A percentile compares a stretch with the other conserved stretches of the same genome.
phyloP scores from a whole-genome alignment of 2,797 vertebrate genomes.

The Cyprinodon diabolis region DNA sequence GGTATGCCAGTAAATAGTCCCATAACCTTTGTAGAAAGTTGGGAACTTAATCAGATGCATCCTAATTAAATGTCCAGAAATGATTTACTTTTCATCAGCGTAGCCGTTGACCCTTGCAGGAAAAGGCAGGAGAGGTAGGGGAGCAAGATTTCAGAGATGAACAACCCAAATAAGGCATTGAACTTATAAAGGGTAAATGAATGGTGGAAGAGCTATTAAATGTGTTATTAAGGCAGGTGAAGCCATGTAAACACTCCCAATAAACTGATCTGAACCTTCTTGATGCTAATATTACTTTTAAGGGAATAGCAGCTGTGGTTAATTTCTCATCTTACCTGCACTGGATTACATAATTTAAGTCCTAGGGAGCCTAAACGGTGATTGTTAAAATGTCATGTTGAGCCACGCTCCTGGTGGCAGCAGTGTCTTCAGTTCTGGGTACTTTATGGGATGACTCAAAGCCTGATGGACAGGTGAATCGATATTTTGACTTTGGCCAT shows the following conservation, averaged over 20 bases:
- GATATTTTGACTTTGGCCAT: slow-evolving; percentile 82
- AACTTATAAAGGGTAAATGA: background rate
- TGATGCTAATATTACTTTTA: background rate
- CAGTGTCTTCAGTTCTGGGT: slow-evolving; percentile 55
- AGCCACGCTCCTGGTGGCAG: slow-evolving; percentile 55
- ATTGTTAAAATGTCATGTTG: slow-evolving; percentile 59
- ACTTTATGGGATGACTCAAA: slow-evolving; percentile 72
- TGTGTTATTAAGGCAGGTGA: background rate
- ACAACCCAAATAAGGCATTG: background rate
- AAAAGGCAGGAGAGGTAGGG: background rate
- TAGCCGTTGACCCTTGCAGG: background rate
- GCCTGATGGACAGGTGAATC: slow-evolving; percentile 77
- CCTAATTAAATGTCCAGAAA: background rate
- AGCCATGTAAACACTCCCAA: background rate
- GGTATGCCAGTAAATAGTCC: slow-evolving; percentile 1
- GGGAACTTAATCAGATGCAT: background rate
- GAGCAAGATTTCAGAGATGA: slow-evolving; percentile 3
- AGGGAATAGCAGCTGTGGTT: slow-evolving; percentile 6
- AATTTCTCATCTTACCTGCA: slow-evolving; percentile 7
- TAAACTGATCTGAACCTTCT: background rate
- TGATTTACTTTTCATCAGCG: background rate
- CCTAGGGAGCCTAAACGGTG: slow-evolving; percentile 14
- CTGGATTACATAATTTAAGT: slow-evolving; percentile 29
- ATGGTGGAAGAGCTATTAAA: slow-evolving; percentile 3
- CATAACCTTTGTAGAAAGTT: background rate